Base-by-base conservation (phyloP, 2,888 invertebrate genomes). In the Bhutanitis thaidina region DNA sequence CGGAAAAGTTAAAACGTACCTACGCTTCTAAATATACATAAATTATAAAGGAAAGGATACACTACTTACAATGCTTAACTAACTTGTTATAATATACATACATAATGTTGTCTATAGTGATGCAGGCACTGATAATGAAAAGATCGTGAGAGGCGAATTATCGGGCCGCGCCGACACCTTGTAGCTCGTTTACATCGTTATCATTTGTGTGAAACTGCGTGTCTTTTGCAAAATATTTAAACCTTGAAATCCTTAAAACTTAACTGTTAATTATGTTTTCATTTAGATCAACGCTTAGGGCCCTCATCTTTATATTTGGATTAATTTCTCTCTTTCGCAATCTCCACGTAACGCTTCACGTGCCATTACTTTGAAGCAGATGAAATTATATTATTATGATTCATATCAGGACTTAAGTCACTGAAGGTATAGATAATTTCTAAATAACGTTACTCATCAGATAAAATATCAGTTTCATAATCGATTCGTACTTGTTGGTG, bases 141-240 rank as follows among this genome's bases (percentile, higher is more conserved):
- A 44, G 40, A 50, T 54, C 60, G 59, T 59, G 62, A 27, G 29
- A 15, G 25, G n/a, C 38, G 10, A 15, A 34, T 60, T 60, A 60
- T 62, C 56, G 41, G 38, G 29, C 27, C 43, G 12, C 9, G 38
- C 8, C 46, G 49, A 55, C 56, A 51, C 38, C 36, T 46, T 43
- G 46, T 20, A 32, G 12, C 13, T 13, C 36, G 37, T 52, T 52
- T 46, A 38, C 46, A 43, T 27, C 46, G 37, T 43, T 37, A 52
- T 43, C 46, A 37, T 14, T n/a, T 7, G 7, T 7, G 27, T 41
- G 32, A 8, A 13, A 12, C 9, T 12, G 20, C 34, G 14, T 13
- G 30, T 27, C 44, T 44, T 44, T 37, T 37, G 37, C 45, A 4
- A 38, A 29, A 30, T 37, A 15, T 25, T 3, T 12, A 12, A 20